Evolutionary conservation across 2,113 vertebrate species (phyloP).

Genomic region (Microtus richardsoni): DNA sequence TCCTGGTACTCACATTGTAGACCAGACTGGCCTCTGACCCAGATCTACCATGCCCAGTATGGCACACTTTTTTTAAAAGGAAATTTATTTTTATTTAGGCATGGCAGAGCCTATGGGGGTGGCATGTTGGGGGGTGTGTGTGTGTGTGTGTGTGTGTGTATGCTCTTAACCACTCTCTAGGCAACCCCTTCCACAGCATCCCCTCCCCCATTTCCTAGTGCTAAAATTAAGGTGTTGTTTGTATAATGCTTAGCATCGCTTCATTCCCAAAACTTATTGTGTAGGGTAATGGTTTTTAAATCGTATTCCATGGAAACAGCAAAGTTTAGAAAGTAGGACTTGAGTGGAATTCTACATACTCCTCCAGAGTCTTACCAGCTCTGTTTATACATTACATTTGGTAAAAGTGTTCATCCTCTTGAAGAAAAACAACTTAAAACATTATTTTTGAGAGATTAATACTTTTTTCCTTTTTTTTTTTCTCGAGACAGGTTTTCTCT

Average conservation of each 20-base stretch:
- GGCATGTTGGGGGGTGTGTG: neutral
- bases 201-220: neutral
- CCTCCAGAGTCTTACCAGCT: neutral
- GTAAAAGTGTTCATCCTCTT: neutral
- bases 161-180: neutral
- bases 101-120: no score
- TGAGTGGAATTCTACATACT: neutral
- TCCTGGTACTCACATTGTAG: no score
- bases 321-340: neutral
- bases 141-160: neutral
- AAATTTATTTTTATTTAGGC: neutral
- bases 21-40: no score
- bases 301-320: slow-evolving; percentile 5
- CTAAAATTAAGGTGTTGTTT: neutral
- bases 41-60: no score
- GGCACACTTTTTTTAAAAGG: neutral
- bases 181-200: neutral
- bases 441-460: slow-evolving; percentile 37
- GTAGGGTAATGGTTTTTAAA: slow-evolving; percentile 12
- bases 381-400: neutral
- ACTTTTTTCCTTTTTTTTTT: neutral
- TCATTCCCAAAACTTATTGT: neutral
- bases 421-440: slow-evolving; percentile 37
- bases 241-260: neutral
- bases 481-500: no score